Evolutionary conservation across 1,140 invertebrate genomes (phyloP).

Genomic region (Trissolcus basalis): DNA sequence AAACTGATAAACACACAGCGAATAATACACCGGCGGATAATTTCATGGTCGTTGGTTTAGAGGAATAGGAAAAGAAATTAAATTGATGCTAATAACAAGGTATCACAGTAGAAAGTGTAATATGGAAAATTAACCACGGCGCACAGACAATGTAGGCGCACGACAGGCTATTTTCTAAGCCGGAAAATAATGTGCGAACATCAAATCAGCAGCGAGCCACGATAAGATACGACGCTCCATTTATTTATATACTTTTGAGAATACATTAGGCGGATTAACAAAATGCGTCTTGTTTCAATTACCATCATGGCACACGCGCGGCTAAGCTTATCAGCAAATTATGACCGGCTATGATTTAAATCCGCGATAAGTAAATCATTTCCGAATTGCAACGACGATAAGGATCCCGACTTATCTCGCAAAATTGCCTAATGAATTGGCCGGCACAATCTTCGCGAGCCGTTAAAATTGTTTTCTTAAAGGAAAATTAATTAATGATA

Average conservation of each 20-base stretch:
- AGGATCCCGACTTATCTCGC: too few relatives aligned
- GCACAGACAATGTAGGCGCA: conserved; percentile 36
- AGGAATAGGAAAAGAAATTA: conserved; percentile 54
- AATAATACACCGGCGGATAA: conserved; percentile 14
- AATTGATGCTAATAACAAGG: conserved; percentile 51
- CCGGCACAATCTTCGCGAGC: too few relatives aligned
- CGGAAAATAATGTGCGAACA: conserved; percentile 16
- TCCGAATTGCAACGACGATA: too few relatives aligned
- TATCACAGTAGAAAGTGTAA: conserved; percentile 50
- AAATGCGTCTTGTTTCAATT: conserved; percentile 16
- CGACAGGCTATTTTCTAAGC: conserved; percentile 28
- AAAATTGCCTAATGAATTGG: too few relatives aligned
- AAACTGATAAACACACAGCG: conserved; percentile 24
- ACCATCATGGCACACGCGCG: not conserved
- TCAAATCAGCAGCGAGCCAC: conserved; percentile 4
- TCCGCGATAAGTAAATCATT: too few relatives aligned
- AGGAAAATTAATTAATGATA: too few relatives aligned
- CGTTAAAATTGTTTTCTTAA: too few relatives aligned
- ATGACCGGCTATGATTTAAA: conserved; percentile 1
- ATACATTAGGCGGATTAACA: not conserved
- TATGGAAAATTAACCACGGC: conserved; percentile 47
- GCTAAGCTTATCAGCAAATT: conserved; percentile 11
- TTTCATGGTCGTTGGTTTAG: conserved; percentile 49
- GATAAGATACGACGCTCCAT: conserved; percentile 37
- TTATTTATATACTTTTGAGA: conserved; percentile 16